These are phyloP conservation scores for Drosophila lutescens DNA, from an alignment of 2,888 invertebrate species.

Conservation along the genomic window DNA sequence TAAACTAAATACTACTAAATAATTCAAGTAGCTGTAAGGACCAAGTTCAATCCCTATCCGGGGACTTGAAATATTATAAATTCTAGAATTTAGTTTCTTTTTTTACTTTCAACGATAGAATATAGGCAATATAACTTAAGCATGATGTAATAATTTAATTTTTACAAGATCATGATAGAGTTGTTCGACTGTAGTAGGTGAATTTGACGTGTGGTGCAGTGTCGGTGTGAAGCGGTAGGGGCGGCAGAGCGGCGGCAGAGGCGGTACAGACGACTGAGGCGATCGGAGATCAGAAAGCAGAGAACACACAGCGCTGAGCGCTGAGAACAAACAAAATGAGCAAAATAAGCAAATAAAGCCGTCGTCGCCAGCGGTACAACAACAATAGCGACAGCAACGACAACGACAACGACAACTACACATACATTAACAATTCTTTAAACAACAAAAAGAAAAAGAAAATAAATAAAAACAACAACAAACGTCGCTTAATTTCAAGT, in stretches of 20 bases:
- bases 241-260: constrained; percentile 3
- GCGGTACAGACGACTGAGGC: constrained; percentile 38
- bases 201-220: constrained; percentile 52
- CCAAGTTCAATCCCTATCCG: too few species aligned
- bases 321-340: constrained; percentile 74
- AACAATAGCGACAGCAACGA: constrained; percentile 24
- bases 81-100: too few species aligned
- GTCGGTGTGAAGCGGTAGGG: constrained; percentile 25
- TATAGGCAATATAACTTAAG: too few species aligned
- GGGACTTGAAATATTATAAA: too few species aligned
- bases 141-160: too few species aligned
- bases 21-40: too few species aligned
- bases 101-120: too few species aligned
- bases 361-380: constrained; percentile 50
- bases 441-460: constrained; percentile 35
- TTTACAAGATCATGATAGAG: constrained; percentile 17
- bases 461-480: constrained; percentile 55
- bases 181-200: constrained; percentile 48
- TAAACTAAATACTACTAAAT: too few species aligned
- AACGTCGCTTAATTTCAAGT: constrained; percentile 77
- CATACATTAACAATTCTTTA: constrained; percentile 44
- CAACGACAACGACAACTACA: constrained; percentile 18
- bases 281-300: constrained; percentile 25
- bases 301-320: constrained; percentile 38
- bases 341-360: constrained; percentile 74